phyloP scores from a whole-genome alignment of 2,113 vertebrate genomes.

The Athene noctua region DNA sequence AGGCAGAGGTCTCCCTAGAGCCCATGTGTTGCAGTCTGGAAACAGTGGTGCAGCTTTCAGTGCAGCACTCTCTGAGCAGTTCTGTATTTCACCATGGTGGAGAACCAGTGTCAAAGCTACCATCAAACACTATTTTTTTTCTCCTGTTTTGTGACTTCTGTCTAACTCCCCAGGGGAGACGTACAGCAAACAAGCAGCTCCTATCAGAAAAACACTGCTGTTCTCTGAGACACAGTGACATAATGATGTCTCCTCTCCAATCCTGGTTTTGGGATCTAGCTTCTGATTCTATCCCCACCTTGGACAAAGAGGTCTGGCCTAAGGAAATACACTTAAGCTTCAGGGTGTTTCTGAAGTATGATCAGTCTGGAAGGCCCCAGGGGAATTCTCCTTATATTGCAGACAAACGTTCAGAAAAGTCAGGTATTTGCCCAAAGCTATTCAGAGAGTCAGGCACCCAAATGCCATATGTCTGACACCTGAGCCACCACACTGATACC shows the following conservation, averaged over 20 bases:
- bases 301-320: neutral
- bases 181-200: neutral
- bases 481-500: neutral
- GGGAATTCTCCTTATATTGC: neutral
- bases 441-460: neutral
- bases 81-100: neutral
- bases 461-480: neutral
- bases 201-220: neutral
- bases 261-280: neutral
- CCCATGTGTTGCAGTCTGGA: neutral
- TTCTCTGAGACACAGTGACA: neutral
- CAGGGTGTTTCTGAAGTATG: neutral
- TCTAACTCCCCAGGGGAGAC: neutral
- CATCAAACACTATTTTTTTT: neutral
- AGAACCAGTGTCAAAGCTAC: neutral
- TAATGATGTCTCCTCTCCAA: neutral
- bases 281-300: neutral
- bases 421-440: neutral
- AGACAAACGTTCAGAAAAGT: neutral
- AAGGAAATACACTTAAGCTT: neutral
- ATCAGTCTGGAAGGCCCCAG: neutral
- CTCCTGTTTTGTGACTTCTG: neutral
- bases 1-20: neutral
- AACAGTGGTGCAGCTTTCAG: neutral
- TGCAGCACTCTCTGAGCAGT: neutral